These are phyloP conservation scores for Idaea straminata DNA, from an alignment of 2,888 invertebrate species.

Conservation along the genomic window DNA sequence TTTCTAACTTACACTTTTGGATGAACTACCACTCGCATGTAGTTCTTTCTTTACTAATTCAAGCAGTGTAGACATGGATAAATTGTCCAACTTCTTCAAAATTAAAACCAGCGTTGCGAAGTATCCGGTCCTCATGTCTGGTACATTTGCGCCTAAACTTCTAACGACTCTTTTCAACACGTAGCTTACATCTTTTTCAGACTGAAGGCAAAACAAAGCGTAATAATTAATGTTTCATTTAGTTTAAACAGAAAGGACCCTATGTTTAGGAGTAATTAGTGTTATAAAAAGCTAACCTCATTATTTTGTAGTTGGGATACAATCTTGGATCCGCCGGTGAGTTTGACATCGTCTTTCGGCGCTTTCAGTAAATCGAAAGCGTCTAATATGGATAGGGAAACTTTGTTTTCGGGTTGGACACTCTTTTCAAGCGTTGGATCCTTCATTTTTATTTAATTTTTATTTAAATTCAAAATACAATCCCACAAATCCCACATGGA, in stretches of 20 bases:
- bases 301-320: constrained; percentile 58
- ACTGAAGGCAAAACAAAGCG: constrained; percentile 58
- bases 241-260: neutral
- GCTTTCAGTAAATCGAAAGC: constrained; percentile 66
- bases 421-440: constrained; percentile 43
- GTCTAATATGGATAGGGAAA: constrained; percentile 62
- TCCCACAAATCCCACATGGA: constrained; percentile 42
- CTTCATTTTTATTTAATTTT: constrained; percentile 48
- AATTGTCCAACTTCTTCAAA: constrained; percentile 71
- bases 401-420: constrained; percentile 42
- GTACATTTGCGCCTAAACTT: constrained; percentile 85
- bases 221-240: constrained; percentile 10
- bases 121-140: constrained; percentile 83
- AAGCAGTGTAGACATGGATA: constrained; percentile 76
- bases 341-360: constrained; percentile 58
- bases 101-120: constrained; percentile 84
- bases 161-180: constrained; percentile 84
- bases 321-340: constrained; percentile 66
- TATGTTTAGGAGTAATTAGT: constrained; percentile 13
- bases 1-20: constrained; percentile 82
- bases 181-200: constrained; percentile 82
- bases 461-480: constrained; percentile 27
- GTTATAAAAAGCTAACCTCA: constrained; percentile 56
- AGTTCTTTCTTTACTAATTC: constrained; percentile 83
- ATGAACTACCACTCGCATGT: constrained; percentile 80